Evolutionary conservation across 2,113 vertebrate genomes (phyloP).

Genomic region (Dunckerocampus dactyliophorus): DNA sequence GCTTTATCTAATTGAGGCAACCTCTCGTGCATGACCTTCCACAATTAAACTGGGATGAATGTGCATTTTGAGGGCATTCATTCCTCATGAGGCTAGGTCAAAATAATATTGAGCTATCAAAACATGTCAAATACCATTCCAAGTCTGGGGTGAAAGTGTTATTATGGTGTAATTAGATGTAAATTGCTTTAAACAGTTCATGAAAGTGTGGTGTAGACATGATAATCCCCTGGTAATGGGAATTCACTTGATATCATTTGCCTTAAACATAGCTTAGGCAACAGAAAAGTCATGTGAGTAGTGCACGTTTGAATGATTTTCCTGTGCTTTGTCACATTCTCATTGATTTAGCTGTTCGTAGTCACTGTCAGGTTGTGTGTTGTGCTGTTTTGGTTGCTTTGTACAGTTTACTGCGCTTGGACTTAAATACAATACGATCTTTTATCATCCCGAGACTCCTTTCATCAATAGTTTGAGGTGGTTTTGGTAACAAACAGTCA

Average conservation of each 20-base stretch:
- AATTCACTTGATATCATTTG: conserved; percentile 59
- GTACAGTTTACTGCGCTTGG: too few relatives aligned
- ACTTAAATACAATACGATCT: too few relatives aligned
- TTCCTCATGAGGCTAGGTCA: background rate
- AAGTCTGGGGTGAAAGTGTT: conserved; percentile 18
- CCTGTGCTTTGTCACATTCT: too few relatives aligned
- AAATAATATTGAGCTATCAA: conserved; percentile 23
- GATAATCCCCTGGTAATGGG: conserved; percentile 66
- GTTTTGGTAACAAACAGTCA: too few relatives aligned
- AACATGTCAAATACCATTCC: conserved; percentile 39
- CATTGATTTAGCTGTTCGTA: too few relatives aligned
- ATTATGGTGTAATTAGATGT: conserved; percentile 47
- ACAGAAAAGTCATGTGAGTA: too few relatives aligned
- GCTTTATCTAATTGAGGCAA: conserved; percentile 23
- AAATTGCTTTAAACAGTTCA: conserved; percentile 59
- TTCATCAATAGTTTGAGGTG: too few relatives aligned
- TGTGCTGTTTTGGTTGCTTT: too few relatives aligned
- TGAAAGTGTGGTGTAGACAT: conserved; percentile 48
- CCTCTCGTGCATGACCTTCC: conserved; percentile 46
- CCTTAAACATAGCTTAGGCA: conserved; percentile 48
- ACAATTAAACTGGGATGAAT: conserved; percentile 40
- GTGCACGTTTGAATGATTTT: too few relatives aligned
- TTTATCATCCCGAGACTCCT: too few relatives aligned
- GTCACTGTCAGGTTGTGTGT: too few relatives aligned
- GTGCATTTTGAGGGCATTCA: conserved; percentile 39